Evolutionary conservation across 2,797 vertebrate genomes (phyloP).

Genomic region (Anguilla megastoma): DNA sequence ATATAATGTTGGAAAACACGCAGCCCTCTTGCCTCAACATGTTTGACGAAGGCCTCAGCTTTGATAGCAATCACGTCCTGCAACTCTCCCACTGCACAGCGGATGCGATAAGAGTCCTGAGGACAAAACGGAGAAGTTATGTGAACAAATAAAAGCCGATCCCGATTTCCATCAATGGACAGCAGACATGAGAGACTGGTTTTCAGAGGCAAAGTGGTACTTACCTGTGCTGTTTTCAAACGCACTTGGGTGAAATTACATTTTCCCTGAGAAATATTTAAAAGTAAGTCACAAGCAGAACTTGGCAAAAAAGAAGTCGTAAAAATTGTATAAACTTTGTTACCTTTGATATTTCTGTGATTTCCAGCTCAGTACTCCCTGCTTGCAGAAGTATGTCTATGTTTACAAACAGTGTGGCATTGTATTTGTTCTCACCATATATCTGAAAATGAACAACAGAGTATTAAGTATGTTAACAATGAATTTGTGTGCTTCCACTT

Average conservation of each 20-base stretch:
- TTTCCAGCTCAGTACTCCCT: neutral
- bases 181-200: neutral
- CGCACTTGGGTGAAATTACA: neutral
- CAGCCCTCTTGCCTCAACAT: slow-evolving; percentile 41
- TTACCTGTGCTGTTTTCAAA: neutral
- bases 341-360: neutral
- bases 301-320: neutral
- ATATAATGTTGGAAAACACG: neutral
- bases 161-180: neutral
- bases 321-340: neutral
- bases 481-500: neutral
- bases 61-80: slow-evolving; percentile 39
- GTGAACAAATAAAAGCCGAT: neutral
- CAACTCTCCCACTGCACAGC: slow-evolving; percentile 42
- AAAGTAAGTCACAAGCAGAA: neutral
- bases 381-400: slow-evolving; percentile 38
- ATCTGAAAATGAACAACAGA: slow-evolving; percentile 46
- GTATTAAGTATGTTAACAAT: neutral
- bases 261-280: neutral
- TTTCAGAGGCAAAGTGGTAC: neutral
- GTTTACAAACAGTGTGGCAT: slow-evolving; percentile 38
- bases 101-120: slow-evolving; percentile 26
- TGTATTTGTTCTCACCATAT: slow-evolving; percentile 52
- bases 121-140: neutral
- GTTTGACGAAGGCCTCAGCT: slow-evolving; percentile 26